Evolutionary conservation across 2,888 invertebrate genomes (phyloP).

Genomic region (Thereva unica): DNA sequence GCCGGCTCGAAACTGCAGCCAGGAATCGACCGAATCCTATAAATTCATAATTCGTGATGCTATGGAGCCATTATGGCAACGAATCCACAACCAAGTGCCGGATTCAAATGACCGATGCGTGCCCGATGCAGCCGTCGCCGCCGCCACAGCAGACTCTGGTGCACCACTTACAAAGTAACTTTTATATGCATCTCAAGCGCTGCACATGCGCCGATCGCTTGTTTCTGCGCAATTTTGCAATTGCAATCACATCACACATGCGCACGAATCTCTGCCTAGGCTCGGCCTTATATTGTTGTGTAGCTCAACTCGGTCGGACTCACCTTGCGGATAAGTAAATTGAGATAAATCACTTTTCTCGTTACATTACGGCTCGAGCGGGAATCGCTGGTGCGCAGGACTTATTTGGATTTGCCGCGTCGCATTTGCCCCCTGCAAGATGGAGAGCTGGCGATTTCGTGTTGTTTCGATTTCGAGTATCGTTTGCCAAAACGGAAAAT

Average conservation of each 20-base stretch:
- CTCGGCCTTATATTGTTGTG: constrained; percentile 21
- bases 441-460: not conserved
- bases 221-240: constrained; percentile 2
- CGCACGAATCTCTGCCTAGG: constrained; percentile 11
- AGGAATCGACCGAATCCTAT: constrained; percentile 36
- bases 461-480: not conserved
- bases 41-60: constrained; percentile 41
- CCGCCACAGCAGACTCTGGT: too few species aligned
- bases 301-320: constrained; percentile 15
- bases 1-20: not conserved
- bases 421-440: not conserved
- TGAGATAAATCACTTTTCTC: constrained; percentile 34
- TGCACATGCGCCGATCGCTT: not conserved
- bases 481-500: constrained; percentile 2
- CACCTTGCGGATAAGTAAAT: constrained; percentile 33
- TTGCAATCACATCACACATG: constrained; percentile 15
- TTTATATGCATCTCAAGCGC: not conserved
- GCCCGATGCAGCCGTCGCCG: not conserved
- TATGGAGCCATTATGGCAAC: constrained; percentile 36
- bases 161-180: too few species aligned
- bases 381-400: not conserved
- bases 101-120: constrained; percentile 37
- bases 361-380: constrained; percentile 1
- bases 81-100: constrained; percentile 12
- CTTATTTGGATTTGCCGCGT: not conserved